Percentiles rank a stretch among this genome's conserved stretches.
phyloP scores from a whole-genome alignment of 2,113 vertebrate genomes.

The Notothenia rossii region DNA sequence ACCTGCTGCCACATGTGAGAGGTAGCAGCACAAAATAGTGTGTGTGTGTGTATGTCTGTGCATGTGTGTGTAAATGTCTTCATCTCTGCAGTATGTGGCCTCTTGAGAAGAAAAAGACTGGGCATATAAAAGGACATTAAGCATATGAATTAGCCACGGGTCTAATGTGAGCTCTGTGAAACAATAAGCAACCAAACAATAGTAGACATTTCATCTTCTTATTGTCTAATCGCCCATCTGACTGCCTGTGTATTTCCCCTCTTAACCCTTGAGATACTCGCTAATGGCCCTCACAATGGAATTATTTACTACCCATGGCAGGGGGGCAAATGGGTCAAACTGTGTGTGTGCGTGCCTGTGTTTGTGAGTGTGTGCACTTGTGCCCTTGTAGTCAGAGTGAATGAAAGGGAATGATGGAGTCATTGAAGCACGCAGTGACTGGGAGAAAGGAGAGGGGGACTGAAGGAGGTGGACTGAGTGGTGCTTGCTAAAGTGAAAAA shows the following conservation, averaged over 20 bases:
- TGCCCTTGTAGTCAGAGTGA: conserved; percentile 64
- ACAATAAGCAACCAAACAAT: conserved; percentile 71
- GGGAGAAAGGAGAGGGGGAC: conserved; percentile 55
- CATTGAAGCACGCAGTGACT: conserved; percentile 83
- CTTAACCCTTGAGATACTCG: conserved; percentile 74
- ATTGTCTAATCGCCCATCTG: conserved; percentile 80
- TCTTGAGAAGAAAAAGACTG: conserved; percentile 31
- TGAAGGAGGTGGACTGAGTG: conserved; percentile 53
- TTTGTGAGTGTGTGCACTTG: conserved; percentile 40
- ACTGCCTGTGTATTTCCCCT: conserved; percentile 66
- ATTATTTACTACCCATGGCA: conserved; percentile 79
- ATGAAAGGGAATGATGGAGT: conserved; percentile 80
- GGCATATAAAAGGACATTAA: conserved; percentile 62
- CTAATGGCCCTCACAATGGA: conserved; percentile 77
- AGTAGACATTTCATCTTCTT: conserved; percentile 75
- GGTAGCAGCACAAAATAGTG: conserved; percentile 48
- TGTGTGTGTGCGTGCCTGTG: conserved; percentile 57
- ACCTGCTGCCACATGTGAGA: conserved; percentile 55
- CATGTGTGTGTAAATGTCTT: conserved; percentile 43
- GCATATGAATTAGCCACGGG: conserved; percentile 60
- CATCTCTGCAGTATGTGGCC: conserved; percentile 36
- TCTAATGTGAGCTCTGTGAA: conserved; percentile 69
- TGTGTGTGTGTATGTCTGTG: conserved; percentile 21
- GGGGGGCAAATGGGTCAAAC: conserved; percentile 77
- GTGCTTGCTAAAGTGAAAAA: conserved; percentile 89